Evolutionary conservation across 2,113 vertebrate species (phyloP).

Genomic region (Malurus cyaneus): DNA sequence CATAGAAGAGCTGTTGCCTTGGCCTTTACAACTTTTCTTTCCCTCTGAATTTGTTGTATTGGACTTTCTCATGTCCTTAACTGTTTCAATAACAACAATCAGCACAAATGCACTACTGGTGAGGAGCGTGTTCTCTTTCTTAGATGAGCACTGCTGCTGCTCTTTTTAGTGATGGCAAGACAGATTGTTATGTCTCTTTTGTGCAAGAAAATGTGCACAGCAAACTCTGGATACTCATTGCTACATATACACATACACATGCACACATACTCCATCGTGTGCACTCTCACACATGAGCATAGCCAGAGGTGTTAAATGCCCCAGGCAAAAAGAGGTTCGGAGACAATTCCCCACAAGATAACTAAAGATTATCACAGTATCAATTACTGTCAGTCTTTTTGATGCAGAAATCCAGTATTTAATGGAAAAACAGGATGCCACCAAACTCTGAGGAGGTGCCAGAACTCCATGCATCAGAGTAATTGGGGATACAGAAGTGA

Average conservation of each 20-base stretch:
- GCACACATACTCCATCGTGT: not conserved
- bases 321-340: not conserved
- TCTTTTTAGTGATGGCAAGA: not conserved
- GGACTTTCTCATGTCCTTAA: conserved; percentile 22
- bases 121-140: not conserved
- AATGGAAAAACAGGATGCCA: not conserved
- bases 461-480: not conserved
- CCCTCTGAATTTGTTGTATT: not conserved
- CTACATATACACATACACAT: not conserved
- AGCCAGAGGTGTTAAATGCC: not conserved
- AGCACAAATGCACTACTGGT: not conserved
- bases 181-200: not conserved
- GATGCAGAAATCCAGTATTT: not conserved
- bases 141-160: not conserved
- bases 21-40: conserved; percentile 48
- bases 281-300: no score
- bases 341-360: not conserved
- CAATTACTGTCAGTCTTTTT: not conserved
- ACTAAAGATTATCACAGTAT: not conserved
- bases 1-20: conserved; percentile 24
- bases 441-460: not conserved
- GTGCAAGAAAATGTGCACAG: not conserved
- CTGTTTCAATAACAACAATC: conserved; percentile 15
- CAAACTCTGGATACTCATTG: not conserved
- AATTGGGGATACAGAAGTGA: not conserved